Base-by-base conservation (phyloP, 2,113 vertebrate genomes). In the Sturnira hondurensis region DNA sequence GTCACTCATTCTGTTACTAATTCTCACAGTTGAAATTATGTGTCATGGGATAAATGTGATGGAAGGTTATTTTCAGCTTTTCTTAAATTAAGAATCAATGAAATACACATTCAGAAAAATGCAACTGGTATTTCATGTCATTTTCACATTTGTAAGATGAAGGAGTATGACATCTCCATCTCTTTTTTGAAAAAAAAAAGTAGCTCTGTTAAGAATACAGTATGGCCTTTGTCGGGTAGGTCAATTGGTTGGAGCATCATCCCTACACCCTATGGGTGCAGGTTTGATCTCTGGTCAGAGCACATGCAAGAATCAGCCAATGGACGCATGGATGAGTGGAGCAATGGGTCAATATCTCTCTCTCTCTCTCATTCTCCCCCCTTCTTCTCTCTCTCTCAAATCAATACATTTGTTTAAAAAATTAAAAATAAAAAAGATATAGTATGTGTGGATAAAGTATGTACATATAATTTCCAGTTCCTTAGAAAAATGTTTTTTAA, bases 1-100 rank as follows among this genome's bases (percentile, higher is more conserved):
- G 92, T 96, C 96, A 93, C 86, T 96, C 74, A 58, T 78, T 94
- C 91, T 93, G 16, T 76, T 86, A 71, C 86, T 96, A 94, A 91
- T 95, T 96, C 63, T 85, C 47, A 67, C n/a, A 54, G 78, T 31
- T 89, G 86, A 97, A 97, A 97, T 97, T 97, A 87, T 56, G 19
- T 97, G 85, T 86, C 86, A 95, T 61, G 36, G 38, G 63, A 91
- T 83, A 87, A 96, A 95, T 96, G 74, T 84, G 91, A 97, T 67
- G 24, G 43, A 92, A 89, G 95, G 67, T 50, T 70, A 86, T 96
- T 88, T 71, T 93, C 78, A 94, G 82, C 19, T 94, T 89, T 91
- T 73, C 33, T 84, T 84, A 96, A 95, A 65, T 47, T 91, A 96
- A 73, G 31, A 73, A 95, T 96, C 61, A 82, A 89, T 96, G 71